Evolutionary conservation across 2,797 vertebrate species (phyloP), one percentile per base, ranked within the genome.

Genomic region (Petrocephalus schoutedeni): DNA sequence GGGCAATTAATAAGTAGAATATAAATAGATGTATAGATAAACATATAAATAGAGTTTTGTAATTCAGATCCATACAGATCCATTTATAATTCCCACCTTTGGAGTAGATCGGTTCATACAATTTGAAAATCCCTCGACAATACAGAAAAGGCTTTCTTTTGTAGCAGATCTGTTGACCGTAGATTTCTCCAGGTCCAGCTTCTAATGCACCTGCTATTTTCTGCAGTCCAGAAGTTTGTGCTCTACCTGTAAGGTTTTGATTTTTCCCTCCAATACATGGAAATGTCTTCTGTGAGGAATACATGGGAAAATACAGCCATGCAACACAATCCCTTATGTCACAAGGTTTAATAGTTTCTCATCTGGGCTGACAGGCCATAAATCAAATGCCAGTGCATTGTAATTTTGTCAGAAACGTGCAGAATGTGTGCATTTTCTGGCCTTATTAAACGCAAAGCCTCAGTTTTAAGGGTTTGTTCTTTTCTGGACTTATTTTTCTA

Each of bases 321-420:
- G 54, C n/a, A 36, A 45, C 64, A 85, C 51, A 86, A 88, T 80
- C 61, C 51, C 32, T 87, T 85, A 82, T 58, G 41, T 51, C 85
- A 53, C 12, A 21, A 23, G 32, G 21, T 67, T 83, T 54, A 83
- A 80, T 45, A 49, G 58, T 32, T 58, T 86, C 16, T 61, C 41
- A 12, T 89, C 45, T 32, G 45, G 71, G 10, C 45, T 61, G 61
- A 58, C 9, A 49, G 36, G 64, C 54, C 36, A 82, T 86, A 89
- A 87, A 87, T 87, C 88, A 82, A 80, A 61, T 32, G 28, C 4
- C 53, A 32, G 57, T 4, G 71, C 19, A 3, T 54, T 87, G 83
- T 41, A 53, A 67, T 86, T 23, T 51, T 59, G 57, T 86, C 71
- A 54, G 54, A 82, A 12, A 21, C 51, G 36, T 58, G 19, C 67